These are phyloP conservation scores for Mycetomoellerius zeteki DNA, from an alignment of 1,140 invertebrate genomes.

Conservation along the genomic window DNA sequence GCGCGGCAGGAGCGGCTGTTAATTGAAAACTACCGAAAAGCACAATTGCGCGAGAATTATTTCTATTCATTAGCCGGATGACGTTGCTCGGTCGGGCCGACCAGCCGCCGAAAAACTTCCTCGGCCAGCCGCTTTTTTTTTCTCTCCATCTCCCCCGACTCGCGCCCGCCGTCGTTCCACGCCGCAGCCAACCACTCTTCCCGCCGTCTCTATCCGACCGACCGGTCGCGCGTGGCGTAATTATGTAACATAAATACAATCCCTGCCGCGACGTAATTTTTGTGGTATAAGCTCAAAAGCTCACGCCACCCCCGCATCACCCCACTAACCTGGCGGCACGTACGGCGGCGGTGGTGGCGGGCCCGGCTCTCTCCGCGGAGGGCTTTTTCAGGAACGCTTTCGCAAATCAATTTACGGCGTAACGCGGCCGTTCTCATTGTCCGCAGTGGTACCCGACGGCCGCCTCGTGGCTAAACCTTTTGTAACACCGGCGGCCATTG, in stretches of 20 bases:
- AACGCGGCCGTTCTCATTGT: slow-evolving; percentile 85
- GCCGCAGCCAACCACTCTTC: background rate
- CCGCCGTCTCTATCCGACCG: slow-evolving; percentile 63
- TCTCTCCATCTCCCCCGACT: background rate
- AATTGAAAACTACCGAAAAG: slow-evolving; percentile 87
- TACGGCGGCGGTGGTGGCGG: slow-evolving; percentile 24
- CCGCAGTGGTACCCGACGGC: slow-evolving; percentile 72
- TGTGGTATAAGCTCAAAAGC: slow-evolving; percentile 86
- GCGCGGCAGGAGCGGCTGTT: slow-evolving; percentile 76
- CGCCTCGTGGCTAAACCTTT: slow-evolving; percentile 84
- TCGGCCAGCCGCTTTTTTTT: slow-evolving; percentile 70
- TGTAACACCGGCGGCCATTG: slow-evolving; percentile 84
- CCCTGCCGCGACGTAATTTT: slow-evolving; percentile 85
- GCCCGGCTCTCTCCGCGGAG: slow-evolving; percentile 63
- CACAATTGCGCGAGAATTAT: slow-evolving; percentile 87
- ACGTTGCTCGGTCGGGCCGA: slow-evolving; percentile 67
- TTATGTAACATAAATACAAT: slow-evolving; percentile 87
- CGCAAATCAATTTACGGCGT: slow-evolving; percentile 87
- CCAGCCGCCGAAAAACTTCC: slow-evolving; percentile 81
- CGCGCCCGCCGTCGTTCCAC: slow-evolving; percentile 14
- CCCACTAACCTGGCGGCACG: slow-evolving; percentile 44
- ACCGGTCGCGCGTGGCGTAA: slow-evolving; percentile 80
- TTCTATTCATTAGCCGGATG: slow-evolving; percentile 86
- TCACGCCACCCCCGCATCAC: slow-evolving; percentile 63
- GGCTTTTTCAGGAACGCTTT: slow-evolving; percentile 85